Percentiles rank a stretch among this genome's conserved stretches.
phyloP scores from a whole-genome alignment of 2,888 invertebrate species.

The Aphrophora alni region DNA sequence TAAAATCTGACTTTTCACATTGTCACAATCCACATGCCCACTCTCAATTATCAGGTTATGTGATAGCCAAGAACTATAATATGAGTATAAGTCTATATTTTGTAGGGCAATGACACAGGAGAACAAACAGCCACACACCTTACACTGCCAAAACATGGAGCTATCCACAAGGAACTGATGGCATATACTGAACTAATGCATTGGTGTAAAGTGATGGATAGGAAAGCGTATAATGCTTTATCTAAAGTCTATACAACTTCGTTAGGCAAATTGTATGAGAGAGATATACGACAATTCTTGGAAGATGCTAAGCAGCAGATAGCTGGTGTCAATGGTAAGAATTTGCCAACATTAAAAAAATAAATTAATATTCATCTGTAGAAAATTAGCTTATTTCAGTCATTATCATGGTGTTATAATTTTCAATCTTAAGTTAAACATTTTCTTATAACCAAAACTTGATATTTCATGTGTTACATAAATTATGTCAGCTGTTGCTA shows the following conservation, averaged over 20 bases:
- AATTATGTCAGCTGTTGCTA: too few relatives aligned
- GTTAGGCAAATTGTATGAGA: slow-evolving; percentile 86
- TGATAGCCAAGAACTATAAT: too few relatives aligned
- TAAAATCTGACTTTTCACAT: too few relatives aligned
- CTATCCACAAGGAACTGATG: slow-evolving; percentile 84
- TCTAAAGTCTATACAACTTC: slow-evolving; percentile 81
- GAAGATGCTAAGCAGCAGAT: slow-evolving; percentile 71
- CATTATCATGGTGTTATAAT: too few relatives aligned
- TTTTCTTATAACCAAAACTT: too few relatives aligned
- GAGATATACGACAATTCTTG: slow-evolving; percentile 80
- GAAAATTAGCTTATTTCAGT: too few relatives aligned
- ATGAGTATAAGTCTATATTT: too few relatives aligned
- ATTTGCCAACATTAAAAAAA: background rate
- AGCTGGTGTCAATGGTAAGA: slow-evolving; percentile 53
- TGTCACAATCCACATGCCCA: too few relatives aligned
- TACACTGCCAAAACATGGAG: slow-evolving; percentile 75
- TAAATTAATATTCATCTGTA: too few relatives aligned
- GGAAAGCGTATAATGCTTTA: slow-evolving; percentile 79
- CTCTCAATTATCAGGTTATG: too few relatives aligned
- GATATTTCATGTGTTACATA: too few relatives aligned
- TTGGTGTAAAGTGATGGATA: slow-evolving; percentile 85
- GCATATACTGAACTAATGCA: slow-evolving; percentile 91
- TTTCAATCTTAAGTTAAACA: too few relatives aligned
- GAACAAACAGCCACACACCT: slow-evolving; percentile 65
- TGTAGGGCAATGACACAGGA: slow-evolving; percentile 71